Evolutionary conservation across 2,888 invertebrate genomes (phyloP).

Genomic region (Actias luna): DNA sequence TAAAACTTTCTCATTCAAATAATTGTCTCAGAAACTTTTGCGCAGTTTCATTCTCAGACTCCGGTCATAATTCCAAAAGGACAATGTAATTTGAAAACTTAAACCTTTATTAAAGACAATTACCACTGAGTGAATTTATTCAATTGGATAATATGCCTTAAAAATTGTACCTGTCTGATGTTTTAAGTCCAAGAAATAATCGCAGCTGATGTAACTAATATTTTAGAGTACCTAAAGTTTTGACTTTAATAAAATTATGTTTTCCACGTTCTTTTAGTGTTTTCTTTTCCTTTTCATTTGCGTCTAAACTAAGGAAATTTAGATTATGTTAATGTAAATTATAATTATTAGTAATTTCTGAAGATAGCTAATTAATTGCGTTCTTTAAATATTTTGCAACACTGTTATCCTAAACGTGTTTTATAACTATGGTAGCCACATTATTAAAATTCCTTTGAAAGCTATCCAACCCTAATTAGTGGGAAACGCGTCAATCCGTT

Average conservation of each 20-base stretch:
- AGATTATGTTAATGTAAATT: not conserved
- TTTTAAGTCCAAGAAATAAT: not conserved
- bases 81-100: not conserved
- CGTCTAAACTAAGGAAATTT: not conserved
- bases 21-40: not conserved
- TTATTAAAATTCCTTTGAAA: constrained; percentile 1
- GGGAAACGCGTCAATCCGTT: not conserved
- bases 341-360: not conserved
- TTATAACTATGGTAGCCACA: not conserved
- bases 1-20: not conserved
- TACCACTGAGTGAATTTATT: constrained; percentile 47
- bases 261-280: not conserved
- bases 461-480: constrained; percentile 12
- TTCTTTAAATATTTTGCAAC: not conserved
- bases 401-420: not conserved
- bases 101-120: constrained; percentile 38
- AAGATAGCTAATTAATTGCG: not conserved
- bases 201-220: not conserved
- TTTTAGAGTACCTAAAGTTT: not conserved
- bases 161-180: constrained; percentile 37
- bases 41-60: not conserved
- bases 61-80: constrained; percentile 3
- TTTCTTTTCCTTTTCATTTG: not conserved
- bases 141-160: constrained; percentile 58
- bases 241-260: not conserved